Evolutionary conservation across 2,888 invertebrate species (phyloP), one percentile per base, ranked within the genome.

Genomic region (Heliconius cydno): DNA sequence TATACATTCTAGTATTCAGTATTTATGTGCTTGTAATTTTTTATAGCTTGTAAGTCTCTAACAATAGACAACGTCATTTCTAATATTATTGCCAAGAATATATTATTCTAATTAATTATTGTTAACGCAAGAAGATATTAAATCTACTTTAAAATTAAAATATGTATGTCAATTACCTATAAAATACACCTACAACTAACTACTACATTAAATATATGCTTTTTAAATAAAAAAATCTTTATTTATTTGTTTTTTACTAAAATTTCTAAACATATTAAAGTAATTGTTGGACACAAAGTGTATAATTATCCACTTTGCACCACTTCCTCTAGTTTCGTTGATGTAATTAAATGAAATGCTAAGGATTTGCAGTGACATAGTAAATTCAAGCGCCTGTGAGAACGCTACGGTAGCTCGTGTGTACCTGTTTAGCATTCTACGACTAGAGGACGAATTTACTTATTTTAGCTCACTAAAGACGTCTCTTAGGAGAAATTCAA

Each of bases 391-490:
- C 60, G 73, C 34, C 38, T 38, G 73, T 38, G 60, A 60, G n/a
- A 60, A 38, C 60, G 60, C 73, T 73, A 60, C 73, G 38, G 73
- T 73, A 73, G n/a, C 57, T 60, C 73, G 73, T 60, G 60, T 60
- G 25, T 73, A 73, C 73, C 72, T 73, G 72, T 13, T 73, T 60
- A 73, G 38, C 38, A 73, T 73, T 60, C 57, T 60, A 60, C 73
- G 34, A 60, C 57, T 46, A 15, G 73, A 73, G 38, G 38, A 73
- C 25, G 60, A 73, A 60, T 73, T 57, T 73, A 60, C 73, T 60
- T 73, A 73, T 73, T 73, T 73, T 73, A 73, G n/a, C 73, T 60
- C 60, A 73, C 57, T 57, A 60, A 73, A 73, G 73, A 60, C 60
- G 22, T 73, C 72, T 72, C 34, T n/a, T 25, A 60, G n/a, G 60